Evolutionary conservation across 1,140 invertebrate genomes (phyloP), one percentile per base, ranked within the genome.

Genomic region (Sycobia sp.): DNA sequence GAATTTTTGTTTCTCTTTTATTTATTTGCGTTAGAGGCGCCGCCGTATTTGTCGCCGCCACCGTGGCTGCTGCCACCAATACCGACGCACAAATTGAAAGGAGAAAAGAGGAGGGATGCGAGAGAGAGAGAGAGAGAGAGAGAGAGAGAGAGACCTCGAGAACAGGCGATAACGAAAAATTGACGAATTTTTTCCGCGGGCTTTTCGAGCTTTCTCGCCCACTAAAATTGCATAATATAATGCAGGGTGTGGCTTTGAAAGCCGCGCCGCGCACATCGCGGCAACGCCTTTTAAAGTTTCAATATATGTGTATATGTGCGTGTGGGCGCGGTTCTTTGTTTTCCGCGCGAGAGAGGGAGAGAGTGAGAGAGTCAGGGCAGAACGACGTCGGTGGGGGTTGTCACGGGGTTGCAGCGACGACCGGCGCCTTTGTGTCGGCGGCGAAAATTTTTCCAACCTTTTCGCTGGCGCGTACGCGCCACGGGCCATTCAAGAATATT

Each of bases 401-500:
- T 32, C 29, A 11, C 29, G 29, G 29, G 29, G 5, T 32, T 32
- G 4, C 36, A n/a, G n/a, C n/a, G n/a, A n/a, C n/a, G n/a, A n/a
- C n/a, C n/a, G n/a, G n/a, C n/a, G n/a, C 29, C 29, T 32, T 11
- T 32, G 29, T 11, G 5, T 11, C 29, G 29, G 18, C 29, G 25
- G 25, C 7, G 23, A 38, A 46, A 25, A 46, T 38, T 46, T 34
- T 23, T 32, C 25, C 39, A 20, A 16, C 39, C 36, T 47, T 47
- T 60, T 39, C n/a, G 20, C 36, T 29, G 18, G 46, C 41, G n/a
- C n/a, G n/a, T n/a, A n/a, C n/a, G n/a, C n/a, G n/a, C 29, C 7
- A 14, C 22, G 29, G n/a, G 18, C 32, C 32, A 62, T 62, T 62
- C 41, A 62, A 62, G 59, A 62, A 62, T 49, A 55, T 62, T 62